Base-by-base conservation (phyloP, 1,140 invertebrate species). In the Condylostylus longicornis region DNA sequence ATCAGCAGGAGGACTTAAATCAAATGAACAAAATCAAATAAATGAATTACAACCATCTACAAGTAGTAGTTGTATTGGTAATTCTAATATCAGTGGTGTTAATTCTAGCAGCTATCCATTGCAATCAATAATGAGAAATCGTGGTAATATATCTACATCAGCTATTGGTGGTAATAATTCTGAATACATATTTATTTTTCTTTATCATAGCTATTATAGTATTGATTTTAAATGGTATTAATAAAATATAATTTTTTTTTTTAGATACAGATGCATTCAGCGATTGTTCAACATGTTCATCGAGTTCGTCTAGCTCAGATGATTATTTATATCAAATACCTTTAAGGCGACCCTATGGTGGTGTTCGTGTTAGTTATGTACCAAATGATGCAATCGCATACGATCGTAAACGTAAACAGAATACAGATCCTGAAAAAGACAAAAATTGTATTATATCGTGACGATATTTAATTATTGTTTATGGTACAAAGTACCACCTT, bases 261-360 rank as follows among this genome's bases (percentile, higher is more conserved):
- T n/a, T n/a, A n/a, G 51, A 70, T 12, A 76, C 80, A n/a, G 79
- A 56, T 23, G 55, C 54, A 25, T 58, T 55, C 5, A 81, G 78
- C 50, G 77, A 79, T 42, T 90, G 85, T 59, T 87, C 83, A 33
- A 88, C 85, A 0, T 89, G 85, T 50, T 87, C 82, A 2, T 79
- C 76, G 2, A 84, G 80, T 13, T 79, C 74, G 38, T 84, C 82
- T 10, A 83, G 82, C 27, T 82, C 83, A 30, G 84, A 86, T 30
- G 74, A 82, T 28, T 76, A 81, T 45, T 81, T 81, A 37, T 87
- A 89, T 54, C 71, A 82, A 28, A 54, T 88, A 31, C 84, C 84
- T 5, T 75, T 79, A 21, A 62, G 82, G 46, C 64, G 79, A 48
- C 80, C 82, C 10, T 88, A 86, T 54, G 82, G 83, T 21, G 82